Base-by-base conservation (phyloP, 92 coral and sea anemone species). In the Desmophyllum pertusum region DNA sequence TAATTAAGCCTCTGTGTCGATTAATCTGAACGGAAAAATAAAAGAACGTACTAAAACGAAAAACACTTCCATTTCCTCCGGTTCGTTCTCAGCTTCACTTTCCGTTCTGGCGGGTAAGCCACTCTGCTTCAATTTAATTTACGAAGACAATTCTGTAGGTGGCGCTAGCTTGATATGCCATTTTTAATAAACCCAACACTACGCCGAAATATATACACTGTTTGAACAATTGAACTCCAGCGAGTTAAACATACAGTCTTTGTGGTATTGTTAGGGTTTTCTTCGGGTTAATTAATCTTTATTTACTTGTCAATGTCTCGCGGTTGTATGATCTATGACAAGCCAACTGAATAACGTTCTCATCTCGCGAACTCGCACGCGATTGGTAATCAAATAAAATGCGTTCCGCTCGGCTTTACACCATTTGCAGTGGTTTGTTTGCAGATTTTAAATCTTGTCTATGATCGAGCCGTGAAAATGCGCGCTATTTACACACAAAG, bases 221-320 rank as follows among this genome's bases (percentile, higher is more conserved):
- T 86, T 89, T 76, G 75, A 89, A 87, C 93, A 93, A 90, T 88
- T 73, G 67, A 78, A 81, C 89, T 81, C 82, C 90, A 90, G 79
- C 90, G 93, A 85, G 94, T 88, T 90, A 85, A 93, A 90, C 86
- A 76, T 91, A 85, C 89, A 81, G 83, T 59, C 90, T 93, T 90
- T 90, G 92, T 90, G 89, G 88, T 76, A 90, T 93, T 93, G 96
- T 93, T 90, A 81, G 71, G 74, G 82, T 67, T 85, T 90, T 82
- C 94, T 88, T 83, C 84, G 69, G 77, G 72, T 87, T 93, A 93
- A 93, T 93, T 93, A 90, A 76, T 91, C 82, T 82, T 90, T 90
- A 93, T 93, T 93, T 90, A 77, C 92, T 81, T 76, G 92, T 57
- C 92, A 81, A 77, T 75, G 92, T 86, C 76, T 79, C 79, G 78